Conservation (phyloP, 2,113 vertebrate genomes). For the Axis porcinus region DNA sequence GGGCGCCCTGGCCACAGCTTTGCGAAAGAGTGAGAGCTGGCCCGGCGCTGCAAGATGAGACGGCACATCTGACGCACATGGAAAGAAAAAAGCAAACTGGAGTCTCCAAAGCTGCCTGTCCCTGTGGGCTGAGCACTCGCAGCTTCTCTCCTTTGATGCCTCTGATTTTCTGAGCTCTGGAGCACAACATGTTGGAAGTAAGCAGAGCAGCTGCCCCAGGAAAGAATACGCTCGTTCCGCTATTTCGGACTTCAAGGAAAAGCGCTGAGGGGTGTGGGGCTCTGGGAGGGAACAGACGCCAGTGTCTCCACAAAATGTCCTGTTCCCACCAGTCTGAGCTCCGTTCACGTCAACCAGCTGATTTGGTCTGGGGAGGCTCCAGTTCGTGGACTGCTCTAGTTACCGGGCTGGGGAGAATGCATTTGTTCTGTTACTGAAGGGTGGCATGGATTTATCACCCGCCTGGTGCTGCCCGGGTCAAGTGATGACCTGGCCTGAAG, state of each 20-base stretch:
- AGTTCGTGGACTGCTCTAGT: conserved; percentile 66
- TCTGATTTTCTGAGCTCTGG: conserved; percentile 70
- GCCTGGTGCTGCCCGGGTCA: conserved; percentile 28
- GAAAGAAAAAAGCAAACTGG: conserved; percentile 65
- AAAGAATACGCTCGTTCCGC: conserved; percentile 72
- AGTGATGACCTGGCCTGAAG: conserved; percentile 61
- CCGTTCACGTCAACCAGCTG: conserved; percentile 53
- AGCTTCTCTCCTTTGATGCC: conserved; percentile 49
- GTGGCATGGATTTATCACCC: conserved; percentile 65
- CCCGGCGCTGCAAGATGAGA: conserved; percentile 68
- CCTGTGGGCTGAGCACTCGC: conserved; percentile 45
- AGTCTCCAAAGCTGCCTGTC: conserved; percentile 2
- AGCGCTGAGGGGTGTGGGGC: background rate
- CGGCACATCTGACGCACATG: conserved; percentile 60
- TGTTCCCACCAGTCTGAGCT: conserved; percentile 66
- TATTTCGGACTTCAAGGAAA: conserved; percentile 70
- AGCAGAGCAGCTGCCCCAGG: conserved; percentile 73
- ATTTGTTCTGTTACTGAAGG: conserved; percentile 57
- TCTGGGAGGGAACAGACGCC: background rate
- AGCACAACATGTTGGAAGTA: conserved; percentile 72
- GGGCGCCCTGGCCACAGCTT: conserved; percentile 43
- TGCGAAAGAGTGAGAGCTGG: conserved; percentile 58
- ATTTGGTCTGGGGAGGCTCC: conserved; percentile 66
- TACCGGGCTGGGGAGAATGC: conserved; percentile 66
- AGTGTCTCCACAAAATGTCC: conserved; percentile 64